Percentiles rank a stretch among this genome's conserved stretches.
phyloP scores from a whole-genome alignment of 2,888 invertebrate species.

The Himalopsyche anomala region DNA sequence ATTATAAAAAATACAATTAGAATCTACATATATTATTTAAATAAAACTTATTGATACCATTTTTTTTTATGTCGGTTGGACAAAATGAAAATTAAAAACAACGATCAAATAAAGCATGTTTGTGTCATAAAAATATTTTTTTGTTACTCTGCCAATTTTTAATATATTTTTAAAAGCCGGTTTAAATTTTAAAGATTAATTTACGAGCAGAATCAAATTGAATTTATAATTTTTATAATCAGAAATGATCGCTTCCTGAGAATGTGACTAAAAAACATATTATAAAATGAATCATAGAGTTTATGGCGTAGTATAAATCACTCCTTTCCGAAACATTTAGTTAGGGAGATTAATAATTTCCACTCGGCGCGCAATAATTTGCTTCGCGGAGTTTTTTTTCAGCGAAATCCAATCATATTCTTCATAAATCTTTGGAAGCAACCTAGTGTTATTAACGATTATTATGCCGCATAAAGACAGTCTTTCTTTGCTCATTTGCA shows the following conservation, averaged over 20 bases:
- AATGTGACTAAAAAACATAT: conserved; percentile 25
- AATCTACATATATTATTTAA: no score
- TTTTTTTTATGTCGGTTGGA: no score
- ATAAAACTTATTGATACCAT: no score
- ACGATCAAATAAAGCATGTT: no score
- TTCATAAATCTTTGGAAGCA: conserved; percentile 55
- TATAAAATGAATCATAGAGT: conserved; percentile 37
- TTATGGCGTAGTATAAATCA: conserved; percentile 24
- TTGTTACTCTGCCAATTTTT: no score
- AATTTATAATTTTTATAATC: conserved; percentile 31
- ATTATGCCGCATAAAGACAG: conserved; percentile 58
- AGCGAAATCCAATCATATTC: conserved; percentile 60
- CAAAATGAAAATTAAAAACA: no score
- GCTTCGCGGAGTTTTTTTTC: conserved; percentile 51
- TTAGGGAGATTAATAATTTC: conserved; percentile 57
- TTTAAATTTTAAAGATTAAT: not conserved
- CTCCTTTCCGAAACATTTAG: conserved; percentile 39
- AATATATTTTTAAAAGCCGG: no score
- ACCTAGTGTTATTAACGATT: conserved; percentile 57
- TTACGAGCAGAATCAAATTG: not conserved
- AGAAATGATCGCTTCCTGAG: not conserved
- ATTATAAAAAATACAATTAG: no score
- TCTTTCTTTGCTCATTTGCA: conserved; percentile 63
- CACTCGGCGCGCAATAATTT: conserved; percentile 58
- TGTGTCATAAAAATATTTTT: no score